Evolutionary conservation across 1,140 invertebrate genomes (phyloP).

Genomic region (Globodera ellingtonae): DNA sequence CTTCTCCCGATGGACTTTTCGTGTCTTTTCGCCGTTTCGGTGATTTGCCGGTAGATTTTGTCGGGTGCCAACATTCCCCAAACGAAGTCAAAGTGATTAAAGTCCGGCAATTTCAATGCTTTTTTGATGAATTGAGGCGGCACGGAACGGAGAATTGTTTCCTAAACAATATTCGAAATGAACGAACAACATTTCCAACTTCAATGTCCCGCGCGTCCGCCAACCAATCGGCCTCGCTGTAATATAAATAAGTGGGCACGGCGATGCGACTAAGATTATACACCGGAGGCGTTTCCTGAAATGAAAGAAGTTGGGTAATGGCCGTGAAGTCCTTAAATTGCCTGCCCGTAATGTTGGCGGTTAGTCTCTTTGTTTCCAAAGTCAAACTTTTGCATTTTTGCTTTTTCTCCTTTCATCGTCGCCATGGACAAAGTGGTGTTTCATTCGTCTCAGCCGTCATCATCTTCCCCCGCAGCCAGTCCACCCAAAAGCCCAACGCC

Average conservation of each 20-base stretch:
- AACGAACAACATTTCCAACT: slow-evolving; percentile 21
- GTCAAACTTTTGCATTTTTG: slow-evolving; percentile 51
- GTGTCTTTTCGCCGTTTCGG: slow-evolving; percentile 24
- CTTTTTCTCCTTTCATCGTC: background rate
- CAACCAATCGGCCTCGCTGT: slow-evolving; percentile 54
- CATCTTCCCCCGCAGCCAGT: background rate
- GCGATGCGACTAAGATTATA: slow-evolving; percentile 54
- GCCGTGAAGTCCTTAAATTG: background rate
- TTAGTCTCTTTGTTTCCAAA: slow-evolving; percentile 37
- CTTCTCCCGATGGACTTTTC: background rate
- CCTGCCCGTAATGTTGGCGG: slow-evolving; percentile 47
- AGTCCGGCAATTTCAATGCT: slow-evolving; percentile 39
- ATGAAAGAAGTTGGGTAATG: slow-evolving; percentile 13
- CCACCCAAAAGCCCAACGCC: background rate
- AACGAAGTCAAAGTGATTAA: slow-evolving; percentile 60
- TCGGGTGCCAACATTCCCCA: slow-evolving; percentile 50
- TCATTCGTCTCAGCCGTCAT: slow-evolving; percentile 11
- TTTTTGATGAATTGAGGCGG: slow-evolving; percentile 43
- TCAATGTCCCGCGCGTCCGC: slow-evolving; percentile 55
- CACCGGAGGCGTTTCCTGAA: slow-evolving; percentile 49
- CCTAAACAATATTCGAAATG: slow-evolving; percentile 30
- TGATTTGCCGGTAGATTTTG: slow-evolving; percentile 54
- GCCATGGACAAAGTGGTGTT: slow-evolving; percentile 31
- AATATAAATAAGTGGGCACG: slow-evolving; percentile 55
- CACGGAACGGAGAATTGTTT: slow-evolving; percentile 37